These are phyloP conservation scores for Muntiacus reevesi DNA, from an alignment of 2,113 vertebrate genomes.

Conservation along the genomic window DNA sequence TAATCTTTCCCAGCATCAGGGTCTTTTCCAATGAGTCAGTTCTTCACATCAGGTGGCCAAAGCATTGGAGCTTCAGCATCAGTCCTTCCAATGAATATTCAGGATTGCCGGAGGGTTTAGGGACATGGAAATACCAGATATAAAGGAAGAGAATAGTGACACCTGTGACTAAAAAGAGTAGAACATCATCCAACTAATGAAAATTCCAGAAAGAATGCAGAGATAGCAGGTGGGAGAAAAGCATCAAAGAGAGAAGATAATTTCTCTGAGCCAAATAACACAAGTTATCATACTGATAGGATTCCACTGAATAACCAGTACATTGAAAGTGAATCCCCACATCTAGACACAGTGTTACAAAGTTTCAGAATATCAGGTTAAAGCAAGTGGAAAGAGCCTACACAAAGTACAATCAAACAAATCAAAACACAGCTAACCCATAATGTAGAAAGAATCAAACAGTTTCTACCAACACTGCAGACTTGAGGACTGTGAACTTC, in stretches of 20 bases:
- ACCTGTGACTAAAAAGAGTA: background rate
- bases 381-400: background rate
- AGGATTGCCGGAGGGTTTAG: background rate
- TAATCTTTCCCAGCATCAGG: background rate
- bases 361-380: background rate
- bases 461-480: background rate
- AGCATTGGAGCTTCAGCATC: background rate
- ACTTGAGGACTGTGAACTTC: background rate
- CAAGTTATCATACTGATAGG: background rate
- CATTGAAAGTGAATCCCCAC: background rate
- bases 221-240: background rate
- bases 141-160: background rate
- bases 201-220: background rate
- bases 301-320: background rate
- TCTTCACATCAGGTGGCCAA: background rate
- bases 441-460: background rate
- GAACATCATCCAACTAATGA: background rate
- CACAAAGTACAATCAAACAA: background rate
- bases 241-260: background rate
- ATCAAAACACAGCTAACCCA: background rate
- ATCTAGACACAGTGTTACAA: background rate
- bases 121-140: background rate
- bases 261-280: background rate
- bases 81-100: background rate
- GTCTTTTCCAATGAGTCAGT: background rate